Evolutionary conservation across 2,888 invertebrate species (phyloP), one percentile per base, ranked within the genome.

Genomic region (Platypus cylindrus): DNA sequence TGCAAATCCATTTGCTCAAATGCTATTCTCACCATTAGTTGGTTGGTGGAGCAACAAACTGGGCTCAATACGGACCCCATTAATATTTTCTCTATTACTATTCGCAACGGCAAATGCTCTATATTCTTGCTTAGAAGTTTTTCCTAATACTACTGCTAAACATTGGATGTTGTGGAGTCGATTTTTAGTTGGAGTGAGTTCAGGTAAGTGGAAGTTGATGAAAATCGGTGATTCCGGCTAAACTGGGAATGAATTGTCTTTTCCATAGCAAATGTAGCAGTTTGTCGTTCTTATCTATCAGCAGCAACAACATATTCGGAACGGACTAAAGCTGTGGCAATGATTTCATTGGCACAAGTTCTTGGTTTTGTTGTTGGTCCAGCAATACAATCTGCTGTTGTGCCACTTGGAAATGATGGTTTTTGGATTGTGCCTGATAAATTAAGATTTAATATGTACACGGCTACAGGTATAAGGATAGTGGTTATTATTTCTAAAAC

Each of bases 311-410:
- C 75, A 47, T 59, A 80, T 22, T 63, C 67, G 29, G 89, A 89
- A 63, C 70, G 87, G 38, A 89, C 87, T 2, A 73, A 77, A 41
- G 84, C 84, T 2, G 82, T 89, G 30, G 82, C 86, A 1, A 78
- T 78, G 68, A 77, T 84, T 30, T 84, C 86, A 1, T 64, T 87
- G 43, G 84, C 84, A 23, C 87, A 87, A 66, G 83, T 86, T 22
- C 63, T 89, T 40, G 89, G 89, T 29, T 89, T 87, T 60, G 78
- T 86, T 36, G 73, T 87, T 45, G 89, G 89, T 0, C 87, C 89
- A 4, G 83, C 77, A 25, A 62, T 87, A 37, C 87, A 89, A 64
- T 78, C 85, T 2, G 72, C 74, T 2, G 81, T 83, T 0, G 82
- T 85, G 9, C 83, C 82, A 3, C 62, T 87, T 20, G 85, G 85